Conservation (phyloP, 2,113 vertebrate species). For the Proterorhinus semilunaris region DNA sequence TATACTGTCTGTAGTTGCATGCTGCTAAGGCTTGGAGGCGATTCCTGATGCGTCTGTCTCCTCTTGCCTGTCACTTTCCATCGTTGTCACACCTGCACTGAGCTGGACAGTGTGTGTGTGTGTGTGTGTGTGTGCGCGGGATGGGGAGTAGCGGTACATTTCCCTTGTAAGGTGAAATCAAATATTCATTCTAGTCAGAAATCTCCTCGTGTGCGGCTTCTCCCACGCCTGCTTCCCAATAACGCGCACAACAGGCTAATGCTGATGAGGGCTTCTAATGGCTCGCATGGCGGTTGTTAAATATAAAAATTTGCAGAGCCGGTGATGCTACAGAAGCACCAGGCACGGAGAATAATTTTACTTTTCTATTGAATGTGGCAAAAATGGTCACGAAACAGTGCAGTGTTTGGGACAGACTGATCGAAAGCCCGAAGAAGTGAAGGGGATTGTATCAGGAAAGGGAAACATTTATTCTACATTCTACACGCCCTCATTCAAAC, state of each 20-base stretch:
- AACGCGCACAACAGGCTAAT: conserved; percentile 15
- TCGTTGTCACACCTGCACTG: conserved; percentile 38
- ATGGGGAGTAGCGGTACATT: conserved; percentile 11
- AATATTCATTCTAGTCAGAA: conserved; percentile 52
- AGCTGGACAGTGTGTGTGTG: conserved; percentile 26
- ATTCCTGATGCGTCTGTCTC: background rate
- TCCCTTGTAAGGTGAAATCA: conserved; percentile 34
- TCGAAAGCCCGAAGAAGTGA: no score
- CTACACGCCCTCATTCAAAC: no score
- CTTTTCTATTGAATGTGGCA: no score
- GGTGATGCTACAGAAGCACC: background rate
- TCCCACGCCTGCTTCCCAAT: conserved; percentile 8
- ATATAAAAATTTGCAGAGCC: background rate
- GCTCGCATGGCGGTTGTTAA: background rate
- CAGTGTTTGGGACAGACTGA: no score
- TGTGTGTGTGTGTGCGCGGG: background rate
- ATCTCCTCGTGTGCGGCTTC: conserved; percentile 19
- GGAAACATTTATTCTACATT: no score
- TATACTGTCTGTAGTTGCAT: background rate
- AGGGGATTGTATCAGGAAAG: no score
- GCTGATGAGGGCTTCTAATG: background rate
- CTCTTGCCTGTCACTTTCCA: conserved; percentile 30
- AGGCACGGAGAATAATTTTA: no score
- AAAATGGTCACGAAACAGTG: no score
- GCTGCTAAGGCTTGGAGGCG: background rate